phyloP scores from a whole-genome alignment of 2,113 vertebrate genomes.

The Sylvietta virens region DNA sequence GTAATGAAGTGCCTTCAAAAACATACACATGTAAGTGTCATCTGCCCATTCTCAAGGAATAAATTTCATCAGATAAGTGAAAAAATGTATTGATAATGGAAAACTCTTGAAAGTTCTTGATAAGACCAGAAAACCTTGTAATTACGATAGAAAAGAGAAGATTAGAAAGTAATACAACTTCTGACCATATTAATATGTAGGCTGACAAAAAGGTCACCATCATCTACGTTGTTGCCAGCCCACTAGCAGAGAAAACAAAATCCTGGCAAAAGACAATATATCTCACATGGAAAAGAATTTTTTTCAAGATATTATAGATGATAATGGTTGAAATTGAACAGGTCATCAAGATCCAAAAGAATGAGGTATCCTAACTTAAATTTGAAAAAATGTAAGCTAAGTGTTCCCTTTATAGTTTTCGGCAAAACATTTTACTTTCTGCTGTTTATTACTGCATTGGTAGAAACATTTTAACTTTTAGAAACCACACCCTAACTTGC shows the following conservation, averaged over 20 bases:
- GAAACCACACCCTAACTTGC: conserved; percentile 71
- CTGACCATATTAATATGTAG: background rate
- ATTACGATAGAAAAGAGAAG: background rate
- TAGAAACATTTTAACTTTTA: conserved; percentile 59
- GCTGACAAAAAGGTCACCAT: background rate
- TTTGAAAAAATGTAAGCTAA: background rate
- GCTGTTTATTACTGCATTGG: conserved; percentile 47
- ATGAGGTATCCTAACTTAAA: background rate
- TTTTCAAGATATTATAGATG: background rate
- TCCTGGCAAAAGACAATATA: background rate
- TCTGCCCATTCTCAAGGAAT: background rate
- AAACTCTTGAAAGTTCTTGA: background rate
- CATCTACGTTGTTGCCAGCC: background rate
- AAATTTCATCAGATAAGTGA: background rate
- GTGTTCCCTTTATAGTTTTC: background rate
- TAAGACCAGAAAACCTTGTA: background rate
- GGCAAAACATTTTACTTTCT: conserved; percentile 53
- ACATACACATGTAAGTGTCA: background rate
- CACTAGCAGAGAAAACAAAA: background rate
- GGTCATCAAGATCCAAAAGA: background rate
- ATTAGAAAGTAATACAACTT: background rate
- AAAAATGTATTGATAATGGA: background rate
- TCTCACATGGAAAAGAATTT: background rate
- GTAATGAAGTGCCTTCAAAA: background rate
- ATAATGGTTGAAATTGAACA: background rate